phyloP scores from a whole-genome alignment of 2,113 vertebrate genomes.

The Aptenodytes forsteri region DNA sequence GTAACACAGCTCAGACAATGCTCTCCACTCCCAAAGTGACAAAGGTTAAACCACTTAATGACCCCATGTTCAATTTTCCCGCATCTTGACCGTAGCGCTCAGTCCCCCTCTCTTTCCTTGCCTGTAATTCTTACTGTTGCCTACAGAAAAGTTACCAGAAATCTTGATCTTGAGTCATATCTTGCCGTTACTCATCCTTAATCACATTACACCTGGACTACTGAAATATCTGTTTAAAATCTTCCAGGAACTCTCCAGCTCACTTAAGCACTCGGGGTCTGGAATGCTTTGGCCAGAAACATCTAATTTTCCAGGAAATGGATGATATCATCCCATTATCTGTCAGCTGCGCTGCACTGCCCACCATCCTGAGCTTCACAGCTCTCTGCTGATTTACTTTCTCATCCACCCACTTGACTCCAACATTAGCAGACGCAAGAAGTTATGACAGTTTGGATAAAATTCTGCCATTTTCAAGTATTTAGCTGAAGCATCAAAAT shows the following conservation, averaged over 20 bases:
- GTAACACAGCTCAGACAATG: neutral
- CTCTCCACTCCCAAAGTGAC: neutral
- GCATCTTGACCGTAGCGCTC: neutral
- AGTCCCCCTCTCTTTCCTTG: neutral
- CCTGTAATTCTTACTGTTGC: neutral
- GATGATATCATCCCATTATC: conserved; percentile 57
- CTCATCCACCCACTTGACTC: neutral
- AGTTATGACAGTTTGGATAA: neutral
- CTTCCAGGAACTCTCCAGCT: conserved; percentile 26
- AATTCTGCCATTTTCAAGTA: neutral
- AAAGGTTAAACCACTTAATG: neutral
- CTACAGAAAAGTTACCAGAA: neutral
- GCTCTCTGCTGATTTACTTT: conserved; percentile 8
- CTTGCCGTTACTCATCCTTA: conserved; percentile 32
- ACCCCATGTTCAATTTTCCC: neutral
- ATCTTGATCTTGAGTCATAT: neutral
- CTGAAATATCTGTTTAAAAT: conserved; percentile 11
- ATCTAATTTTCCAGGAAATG: conserved; percentile 57
- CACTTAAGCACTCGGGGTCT: neutral
- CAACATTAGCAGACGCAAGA: neutral
- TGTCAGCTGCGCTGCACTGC: conserved; percentile 38
- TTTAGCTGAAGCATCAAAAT: neutral
- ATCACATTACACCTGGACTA: conserved; percentile 28
- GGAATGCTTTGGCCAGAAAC: conserved; percentile 36
- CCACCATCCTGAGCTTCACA: neutral